Conservation (phyloP, 2,113 vertebrate genomes). For the Nannobrachium achirus region DNA sequence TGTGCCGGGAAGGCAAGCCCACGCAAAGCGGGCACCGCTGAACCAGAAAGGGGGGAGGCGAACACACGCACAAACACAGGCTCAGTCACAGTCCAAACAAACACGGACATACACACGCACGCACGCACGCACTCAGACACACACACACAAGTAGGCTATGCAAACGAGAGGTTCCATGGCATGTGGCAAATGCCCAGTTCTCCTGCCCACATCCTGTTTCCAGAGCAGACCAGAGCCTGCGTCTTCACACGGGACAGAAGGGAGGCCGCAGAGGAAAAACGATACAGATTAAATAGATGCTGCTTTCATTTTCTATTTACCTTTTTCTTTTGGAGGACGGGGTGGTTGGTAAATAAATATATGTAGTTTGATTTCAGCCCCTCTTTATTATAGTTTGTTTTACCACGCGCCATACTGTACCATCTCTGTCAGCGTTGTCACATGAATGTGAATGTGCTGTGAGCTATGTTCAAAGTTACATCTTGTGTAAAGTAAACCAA, state of each 20-base stretch:
- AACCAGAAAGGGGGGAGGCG: slow-evolving; percentile 22
- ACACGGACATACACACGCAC: neutral
- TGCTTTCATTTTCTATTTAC: neutral
- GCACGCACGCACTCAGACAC: slow-evolving; percentile 31
- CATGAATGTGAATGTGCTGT: neutral
- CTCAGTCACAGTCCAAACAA: too few species aligned
- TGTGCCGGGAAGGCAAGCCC: slow-evolving; percentile 62
- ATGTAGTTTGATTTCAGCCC: neutral
- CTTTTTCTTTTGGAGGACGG: neutral
- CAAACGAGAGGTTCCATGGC: slow-evolving; percentile 68
- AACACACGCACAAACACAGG: slow-evolving; percentile 14
- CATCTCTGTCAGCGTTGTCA: neutral
- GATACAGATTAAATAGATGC: slow-evolving; percentile 14
- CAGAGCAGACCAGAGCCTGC: slow-evolving; percentile 58
- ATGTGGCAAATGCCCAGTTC: slow-evolving; percentile 72
- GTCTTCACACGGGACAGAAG: slow-evolving; percentile 55
- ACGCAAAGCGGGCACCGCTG: slow-evolving; percentile 28
- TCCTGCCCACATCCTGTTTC: slow-evolving; percentile 75
- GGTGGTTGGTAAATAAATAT: neutral
- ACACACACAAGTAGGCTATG: slow-evolving; percentile 51
- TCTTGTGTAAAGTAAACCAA: neutral
- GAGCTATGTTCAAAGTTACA: neutral
- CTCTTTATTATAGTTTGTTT: neutral
- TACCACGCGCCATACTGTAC: neutral
- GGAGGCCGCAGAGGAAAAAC: slow-evolving; percentile 29